Percentiles rank a stretch among this genome's conserved stretches.
Conservation (phyloP, 2,888 invertebrate species). For the Trachelus tabidus region DNA sequence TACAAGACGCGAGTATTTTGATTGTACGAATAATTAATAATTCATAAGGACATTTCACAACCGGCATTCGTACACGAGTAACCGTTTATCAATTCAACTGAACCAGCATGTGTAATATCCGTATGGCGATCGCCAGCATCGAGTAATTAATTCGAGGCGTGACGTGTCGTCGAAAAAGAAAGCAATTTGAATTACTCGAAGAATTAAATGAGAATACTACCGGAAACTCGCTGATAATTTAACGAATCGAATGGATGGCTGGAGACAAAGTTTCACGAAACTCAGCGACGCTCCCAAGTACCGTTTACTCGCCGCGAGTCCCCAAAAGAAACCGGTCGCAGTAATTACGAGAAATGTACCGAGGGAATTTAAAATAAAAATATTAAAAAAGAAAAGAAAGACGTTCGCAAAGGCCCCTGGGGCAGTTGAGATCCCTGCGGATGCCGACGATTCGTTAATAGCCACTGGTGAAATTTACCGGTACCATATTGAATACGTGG, state of each 20-base stretch:
- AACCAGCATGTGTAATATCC: background rate
- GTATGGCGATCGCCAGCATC: background rate
- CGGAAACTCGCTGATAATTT: background rate
- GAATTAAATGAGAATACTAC: background rate
- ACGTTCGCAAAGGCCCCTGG: background rate
- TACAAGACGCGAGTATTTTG: conserved; percentile 15
- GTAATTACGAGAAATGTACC: conserved; percentile 36
- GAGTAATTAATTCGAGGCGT: background rate
- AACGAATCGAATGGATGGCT: background rate
- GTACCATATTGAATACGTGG: background rate
- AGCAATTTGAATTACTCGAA: background rate
- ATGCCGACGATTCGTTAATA: background rate
- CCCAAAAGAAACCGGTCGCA: conserved; percentile 44
- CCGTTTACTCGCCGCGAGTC: background rate
- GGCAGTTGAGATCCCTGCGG: background rate
- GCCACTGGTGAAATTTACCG: background rate
- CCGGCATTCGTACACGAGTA: background rate
- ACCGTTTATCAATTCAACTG: background rate
- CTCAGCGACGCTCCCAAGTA: conserved; percentile 1
- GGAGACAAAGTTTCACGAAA: background rate
- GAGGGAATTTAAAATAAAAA: conserved; percentile 6
- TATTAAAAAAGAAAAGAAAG: background rate
- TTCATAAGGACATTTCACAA: background rate
- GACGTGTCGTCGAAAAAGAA: background rate
- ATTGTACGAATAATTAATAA: background rate